Base-by-base conservation (phyloP, 2,888 invertebrate species). In the Xanthia togata region DNA sequence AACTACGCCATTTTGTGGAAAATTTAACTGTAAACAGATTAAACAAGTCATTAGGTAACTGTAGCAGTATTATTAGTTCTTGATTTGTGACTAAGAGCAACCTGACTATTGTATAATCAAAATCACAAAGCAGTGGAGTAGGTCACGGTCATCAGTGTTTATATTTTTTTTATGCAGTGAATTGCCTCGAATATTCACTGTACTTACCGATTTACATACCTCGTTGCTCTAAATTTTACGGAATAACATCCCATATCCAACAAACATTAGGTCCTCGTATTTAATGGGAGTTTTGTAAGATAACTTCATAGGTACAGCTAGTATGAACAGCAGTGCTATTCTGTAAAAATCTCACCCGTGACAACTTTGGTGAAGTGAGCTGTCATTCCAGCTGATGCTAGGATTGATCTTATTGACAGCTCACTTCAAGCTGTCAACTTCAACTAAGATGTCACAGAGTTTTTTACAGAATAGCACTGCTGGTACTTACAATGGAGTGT, bases 51-150 rank as follows among this genome's bases (percentile, higher is more conserved):
- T 31, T 59, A 9, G 59, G 4, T 60, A 60, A 60, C 31, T 59
- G 60, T 20, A 31, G 9, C 20, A 31, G 31, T 35, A 20, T 35
- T 31, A 20, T 60, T 4, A 35, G 57, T 31, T 59, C 20, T 59
- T 31, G 0, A 59, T 59, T 31, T 31, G 59, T 31, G 31, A 59
- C 31, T 59, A 20, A 20, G 20, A 59, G 31, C 26, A 31, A 11
- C 35, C 31, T 20, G 60, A 59, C 17, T 31, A 57, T 31, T 59
- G 8, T 59, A 17, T 31, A 14, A 35, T 23, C n/a, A 44, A 78
- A 75, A 38, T n/a, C 31, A 77, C 11, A n/a, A 55, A 20, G 12
- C 20, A 26, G 17, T 79, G 55, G 38, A 17, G 17, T 71, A 60
- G 72, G 60, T 71, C 53, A 60, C 17, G 50, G 41, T n/a, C 53